A percentile compares a stretch with the other conserved stretches of the same genome.
Conservation (phyloP, 2,797 vertebrate species). For the Dendrocincla fuliginosa region DNA sequence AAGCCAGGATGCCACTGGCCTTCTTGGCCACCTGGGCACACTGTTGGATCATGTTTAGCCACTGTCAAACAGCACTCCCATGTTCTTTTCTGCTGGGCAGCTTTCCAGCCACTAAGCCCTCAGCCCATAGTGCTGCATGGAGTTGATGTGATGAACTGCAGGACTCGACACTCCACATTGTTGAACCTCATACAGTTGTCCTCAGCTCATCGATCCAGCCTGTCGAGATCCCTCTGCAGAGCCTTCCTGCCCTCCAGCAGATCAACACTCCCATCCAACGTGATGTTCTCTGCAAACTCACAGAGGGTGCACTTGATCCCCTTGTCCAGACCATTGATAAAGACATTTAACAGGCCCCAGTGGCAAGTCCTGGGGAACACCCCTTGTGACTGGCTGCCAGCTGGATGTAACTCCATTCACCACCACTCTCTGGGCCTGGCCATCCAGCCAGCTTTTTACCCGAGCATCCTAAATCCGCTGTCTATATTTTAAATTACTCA, state of each 20-base stretch:
- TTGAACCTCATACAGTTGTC: background rate
- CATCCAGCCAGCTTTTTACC: background rate
- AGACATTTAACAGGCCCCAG: background rate
- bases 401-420: background rate
- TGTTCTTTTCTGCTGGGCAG: background rate
- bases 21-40: background rate
- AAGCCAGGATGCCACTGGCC: background rate
- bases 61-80: background rate
- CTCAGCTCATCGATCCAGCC: background rate
- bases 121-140: background rate
- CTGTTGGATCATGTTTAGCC: background rate
- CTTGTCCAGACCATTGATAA: background rate
- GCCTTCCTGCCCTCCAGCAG: background rate
- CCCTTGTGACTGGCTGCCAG: background rate
- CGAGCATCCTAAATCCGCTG: background rate
- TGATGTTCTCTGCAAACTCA: background rate
- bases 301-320: background rate
- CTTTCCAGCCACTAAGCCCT: background rate
- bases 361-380: background rate
- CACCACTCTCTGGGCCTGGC: background rate
- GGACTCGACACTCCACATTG: accelerated
- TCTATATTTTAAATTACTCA: background rate
- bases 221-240: background rate
- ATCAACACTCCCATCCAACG: accelerated
- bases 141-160: background rate